phyloP scores from a whole-genome alignment of 2,888 invertebrate species.

The Polydrusus cervinus region DNA sequence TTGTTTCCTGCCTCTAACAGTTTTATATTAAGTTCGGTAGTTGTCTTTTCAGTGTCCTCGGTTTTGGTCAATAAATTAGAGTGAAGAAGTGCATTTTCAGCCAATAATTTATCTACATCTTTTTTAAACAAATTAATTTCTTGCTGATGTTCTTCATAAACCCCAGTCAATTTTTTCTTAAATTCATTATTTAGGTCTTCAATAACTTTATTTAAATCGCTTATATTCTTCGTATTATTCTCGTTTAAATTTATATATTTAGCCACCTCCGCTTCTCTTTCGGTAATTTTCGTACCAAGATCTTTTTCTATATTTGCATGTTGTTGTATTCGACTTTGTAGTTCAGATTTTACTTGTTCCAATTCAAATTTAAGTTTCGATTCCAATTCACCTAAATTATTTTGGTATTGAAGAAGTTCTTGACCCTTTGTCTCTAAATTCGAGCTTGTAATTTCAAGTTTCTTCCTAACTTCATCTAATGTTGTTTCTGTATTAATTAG shows the following conservation, averaged over 20 bases:
- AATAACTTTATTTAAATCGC: conserved; percentile 59
- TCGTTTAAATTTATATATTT: conserved; percentile 70
- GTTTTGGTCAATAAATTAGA: conserved; percentile 37
- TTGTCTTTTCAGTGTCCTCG: conserved; percentile 47
- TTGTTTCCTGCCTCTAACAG: conserved; percentile 31
- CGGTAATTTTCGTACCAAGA: conserved; percentile 62
- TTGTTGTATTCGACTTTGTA: conserved; percentile 61
- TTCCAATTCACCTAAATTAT: conserved; percentile 63
- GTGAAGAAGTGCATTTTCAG: conserved; percentile 51
- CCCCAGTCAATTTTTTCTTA: conserved; percentile 55
- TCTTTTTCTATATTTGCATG: conserved; percentile 63
- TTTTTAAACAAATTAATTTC: conserved; percentile 57
- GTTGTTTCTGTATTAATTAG: conserved; percentile 26
- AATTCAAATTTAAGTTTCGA: conserved; percentile 63
- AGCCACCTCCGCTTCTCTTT: conserved; percentile 71
- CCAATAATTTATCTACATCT: conserved; percentile 60
- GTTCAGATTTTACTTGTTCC: conserved; percentile 55
- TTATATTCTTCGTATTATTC: conserved; percentile 57
- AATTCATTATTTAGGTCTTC: conserved; percentile 55
- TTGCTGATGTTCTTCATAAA: conserved; percentile 46
- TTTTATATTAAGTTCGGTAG: conserved; percentile 55
- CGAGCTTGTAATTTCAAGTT: conserved; percentile 61
- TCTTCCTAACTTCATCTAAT: conserved; percentile 67
- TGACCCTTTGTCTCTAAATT: conserved; percentile 62
- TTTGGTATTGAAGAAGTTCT: conserved; percentile 66